A percentile compares a stretch with the other conserved stretches of the same genome.
Evolutionary conservation across 2,888 invertebrate species (phyloP).

Genomic region (Syrphus vitripennis): DNA sequence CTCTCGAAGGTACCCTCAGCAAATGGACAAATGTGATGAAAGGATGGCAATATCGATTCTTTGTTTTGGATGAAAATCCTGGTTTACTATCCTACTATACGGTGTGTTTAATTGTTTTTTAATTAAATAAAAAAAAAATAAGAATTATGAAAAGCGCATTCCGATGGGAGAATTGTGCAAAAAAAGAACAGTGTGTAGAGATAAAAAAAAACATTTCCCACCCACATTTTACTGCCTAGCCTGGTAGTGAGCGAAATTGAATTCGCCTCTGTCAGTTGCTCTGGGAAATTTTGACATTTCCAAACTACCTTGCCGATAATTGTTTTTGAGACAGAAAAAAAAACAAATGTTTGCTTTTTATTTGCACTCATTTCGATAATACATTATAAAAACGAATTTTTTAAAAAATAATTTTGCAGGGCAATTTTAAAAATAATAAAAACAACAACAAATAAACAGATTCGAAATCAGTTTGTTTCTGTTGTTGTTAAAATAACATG

Average conservation of each 20-base stretch:
- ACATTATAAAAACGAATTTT: too few relatives aligned
- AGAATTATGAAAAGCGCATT: slow-evolving; percentile 9
- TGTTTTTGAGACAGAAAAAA: not conserved
- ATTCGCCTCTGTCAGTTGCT: slow-evolving; percentile 23
- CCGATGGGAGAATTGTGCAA: not conserved
- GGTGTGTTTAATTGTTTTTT: slow-evolving; percentile 84
- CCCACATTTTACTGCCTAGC: not conserved
- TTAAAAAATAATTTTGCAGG: not conserved
- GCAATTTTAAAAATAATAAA: not conserved
- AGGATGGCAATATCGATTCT: slow-evolving; percentile 99
- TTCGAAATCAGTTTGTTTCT: not conserved
- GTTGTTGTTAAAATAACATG: not conserved
- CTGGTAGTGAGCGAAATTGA: not conserved
- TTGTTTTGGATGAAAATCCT: slow-evolving; percentile 98
- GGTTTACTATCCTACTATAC: slow-evolving; percentile 98
- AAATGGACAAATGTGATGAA: slow-evolving; percentile 82
- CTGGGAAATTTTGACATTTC: not conserved
- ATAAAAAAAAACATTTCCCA: not conserved
- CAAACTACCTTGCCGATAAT: not conserved
- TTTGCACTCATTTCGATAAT: too few relatives aligned
- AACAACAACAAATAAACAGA: not conserved
- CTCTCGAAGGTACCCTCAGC: slow-evolving; percentile 80
- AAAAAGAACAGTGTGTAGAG: not conserved
- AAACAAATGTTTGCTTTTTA: not conserved
- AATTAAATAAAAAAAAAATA: not conserved